Evolutionary conservation across 2,113 vertebrate species (phyloP).

Genomic region (Rattus rattus): DNA sequence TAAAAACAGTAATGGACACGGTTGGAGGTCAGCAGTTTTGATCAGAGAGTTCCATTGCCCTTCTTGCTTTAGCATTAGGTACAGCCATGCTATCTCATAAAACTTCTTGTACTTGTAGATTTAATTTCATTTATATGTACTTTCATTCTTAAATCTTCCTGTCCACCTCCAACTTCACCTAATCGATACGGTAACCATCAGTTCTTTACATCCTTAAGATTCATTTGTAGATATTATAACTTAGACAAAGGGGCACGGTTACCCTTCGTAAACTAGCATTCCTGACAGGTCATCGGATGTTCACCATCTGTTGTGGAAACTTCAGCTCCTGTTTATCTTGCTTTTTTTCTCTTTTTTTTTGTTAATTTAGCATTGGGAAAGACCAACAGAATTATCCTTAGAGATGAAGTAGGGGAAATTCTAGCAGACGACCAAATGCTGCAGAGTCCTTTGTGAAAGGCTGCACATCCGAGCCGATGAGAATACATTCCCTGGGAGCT

Average conservation of each 20-base stretch:
- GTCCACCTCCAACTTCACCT: constrained; percentile 63
- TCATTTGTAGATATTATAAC: constrained; percentile 57
- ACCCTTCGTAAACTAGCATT: not conserved
- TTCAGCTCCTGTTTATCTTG: constrained; percentile 30
- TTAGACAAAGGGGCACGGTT: constrained; percentile 25
- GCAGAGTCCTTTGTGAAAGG: not conserved
- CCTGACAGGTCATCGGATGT: not conserved
- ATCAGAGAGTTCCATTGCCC: constrained; percentile 45
- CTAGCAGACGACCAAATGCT: not conserved
- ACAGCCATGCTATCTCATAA: constrained; percentile 61
- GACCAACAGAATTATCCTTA: not conserved
- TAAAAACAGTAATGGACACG: constrained; percentile 16
- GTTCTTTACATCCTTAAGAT: constrained; percentile 70
- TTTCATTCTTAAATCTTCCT: constrained; percentile 66
- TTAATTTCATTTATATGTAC: constrained; percentile 61
- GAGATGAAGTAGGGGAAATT: not conserved
- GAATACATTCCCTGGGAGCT: not conserved
- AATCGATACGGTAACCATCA: constrained; percentile 61
- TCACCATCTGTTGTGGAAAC: constrained; percentile 24
- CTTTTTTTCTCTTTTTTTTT: not conserved
- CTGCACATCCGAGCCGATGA: not conserved
- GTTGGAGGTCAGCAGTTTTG: not conserved
- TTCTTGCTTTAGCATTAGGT: constrained; percentile 65
- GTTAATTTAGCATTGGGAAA: constrained; percentile 52
- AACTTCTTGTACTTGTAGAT: constrained; percentile 52